These are phyloP conservation scores for Sinella curviseta DNA, from an alignment of 1,140 invertebrate genomes.

Conservation along the genomic window DNA sequence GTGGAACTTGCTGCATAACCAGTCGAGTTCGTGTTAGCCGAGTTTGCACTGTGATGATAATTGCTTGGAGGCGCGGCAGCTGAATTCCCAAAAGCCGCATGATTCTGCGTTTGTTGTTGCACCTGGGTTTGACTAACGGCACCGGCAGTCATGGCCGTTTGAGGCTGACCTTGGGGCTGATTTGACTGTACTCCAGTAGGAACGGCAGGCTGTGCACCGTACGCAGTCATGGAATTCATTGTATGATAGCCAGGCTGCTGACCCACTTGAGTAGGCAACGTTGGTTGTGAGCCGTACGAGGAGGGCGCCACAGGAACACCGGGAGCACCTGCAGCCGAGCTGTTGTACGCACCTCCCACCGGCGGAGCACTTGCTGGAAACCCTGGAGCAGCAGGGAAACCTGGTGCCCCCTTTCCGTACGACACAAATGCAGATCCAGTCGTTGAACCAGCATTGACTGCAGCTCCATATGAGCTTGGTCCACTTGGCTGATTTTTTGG, in stretches of 20 bases:
- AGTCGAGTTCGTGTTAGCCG: neutral
- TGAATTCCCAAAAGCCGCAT: neutral
- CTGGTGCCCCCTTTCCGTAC: conserved; percentile 44
- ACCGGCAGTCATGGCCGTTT: neutral
- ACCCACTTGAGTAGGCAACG: conserved; percentile 10
- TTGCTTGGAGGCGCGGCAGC: neutral
- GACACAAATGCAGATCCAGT: conserved; percentile 47
- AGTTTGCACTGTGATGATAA: conserved; percentile 35
- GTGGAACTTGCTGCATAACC: conserved; percentile 32
- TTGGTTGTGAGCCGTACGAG: conserved; percentile 16
- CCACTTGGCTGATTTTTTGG: conserved; percentile 33
- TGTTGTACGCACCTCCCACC: conserved; percentile 9
- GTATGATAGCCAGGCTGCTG: conserved; percentile 1
- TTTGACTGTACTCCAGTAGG: conserved; percentile 26
- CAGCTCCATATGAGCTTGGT: conserved; percentile 37
- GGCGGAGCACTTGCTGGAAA: conserved; percentile 39
- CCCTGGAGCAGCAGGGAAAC: conserved; percentile 48
- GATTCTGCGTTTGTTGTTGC: neutral
- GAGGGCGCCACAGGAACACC: neutral
- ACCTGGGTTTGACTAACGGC: conserved; percentile 32
- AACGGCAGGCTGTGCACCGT: conserved; percentile 32
- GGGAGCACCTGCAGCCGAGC: neutral
- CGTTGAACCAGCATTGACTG: conserved; percentile 20
- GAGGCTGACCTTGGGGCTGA: conserved; percentile 29
- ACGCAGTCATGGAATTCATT: conserved; percentile 23